These are phyloP conservation scores for Aurelia sp. DNA, from an alignment of 30 jellyfish, hydroid and myxozoan species.

Conservation along the genomic window DNA sequence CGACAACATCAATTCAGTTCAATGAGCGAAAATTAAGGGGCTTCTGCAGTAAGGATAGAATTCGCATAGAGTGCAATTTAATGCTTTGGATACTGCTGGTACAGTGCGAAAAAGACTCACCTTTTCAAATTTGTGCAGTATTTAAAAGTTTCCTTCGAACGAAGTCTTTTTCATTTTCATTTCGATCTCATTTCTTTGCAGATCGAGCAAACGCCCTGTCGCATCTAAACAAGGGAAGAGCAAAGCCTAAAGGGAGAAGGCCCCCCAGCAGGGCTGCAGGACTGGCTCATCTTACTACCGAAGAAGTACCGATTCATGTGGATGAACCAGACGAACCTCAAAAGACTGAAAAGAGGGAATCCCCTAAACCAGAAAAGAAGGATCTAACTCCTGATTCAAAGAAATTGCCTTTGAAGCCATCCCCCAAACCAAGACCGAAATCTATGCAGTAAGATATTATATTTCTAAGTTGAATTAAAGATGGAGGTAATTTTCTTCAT, in stretches of 20 bases:
- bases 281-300: conserved; percentile 66
- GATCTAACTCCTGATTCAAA: neutral
- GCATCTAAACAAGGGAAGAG: conserved; percentile 71
- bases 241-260: conserved; percentile 82
- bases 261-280: conserved; percentile 89
- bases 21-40: no score
- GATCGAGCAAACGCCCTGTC: conserved; percentile 2
- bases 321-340: conserved; percentile 9
- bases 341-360: no score
- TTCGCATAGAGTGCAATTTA: no score
- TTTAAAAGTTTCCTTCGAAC: no score
- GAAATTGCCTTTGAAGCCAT: conserved; percentile 5
- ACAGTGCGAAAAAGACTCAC: no score
- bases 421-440: conserved; percentile 71
- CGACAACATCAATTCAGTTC: no score
- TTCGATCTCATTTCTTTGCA: neutral
- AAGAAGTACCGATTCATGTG: neutral
- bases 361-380: neutral
- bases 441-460: conserved; percentile 54
- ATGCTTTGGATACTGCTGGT: no score
- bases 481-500: no score
- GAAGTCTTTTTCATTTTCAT: no score
- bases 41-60: no score
- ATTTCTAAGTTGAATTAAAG: no score
- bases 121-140: no score